phyloP scores from a whole-genome alignment of 2,888 invertebrate genomes.

The Cenopis cana region DNA sequence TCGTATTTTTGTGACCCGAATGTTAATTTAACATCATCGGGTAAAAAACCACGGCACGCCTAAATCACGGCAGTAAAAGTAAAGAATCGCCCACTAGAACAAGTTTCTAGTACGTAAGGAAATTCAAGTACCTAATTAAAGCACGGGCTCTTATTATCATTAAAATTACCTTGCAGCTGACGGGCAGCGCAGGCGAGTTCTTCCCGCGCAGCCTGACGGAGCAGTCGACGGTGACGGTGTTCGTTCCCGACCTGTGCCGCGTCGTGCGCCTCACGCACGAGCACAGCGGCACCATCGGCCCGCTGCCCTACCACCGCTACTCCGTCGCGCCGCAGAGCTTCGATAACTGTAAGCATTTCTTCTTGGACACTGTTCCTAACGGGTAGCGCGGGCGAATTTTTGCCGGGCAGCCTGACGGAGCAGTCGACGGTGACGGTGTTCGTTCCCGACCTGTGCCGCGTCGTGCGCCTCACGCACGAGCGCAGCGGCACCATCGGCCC shows the following conservation, averaged over 20 bases:
- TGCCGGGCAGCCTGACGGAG: constrained; percentile 87
- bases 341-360: constrained; percentile 85
- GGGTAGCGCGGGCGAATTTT: constrained; percentile 93
- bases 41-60: no score
- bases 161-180: constrained; percentile 65
- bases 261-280: constrained; percentile 86
- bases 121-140: no score
- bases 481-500: constrained; percentile 84
- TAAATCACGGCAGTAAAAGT: no score
- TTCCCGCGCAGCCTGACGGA: constrained; percentile 88
- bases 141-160: no score
- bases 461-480: constrained; percentile 86
- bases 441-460: constrained; percentile 91
- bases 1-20: no score
- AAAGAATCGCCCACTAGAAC: no score
- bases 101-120: no score
- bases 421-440: constrained; percentile 83
- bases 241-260: constrained; percentile 91
- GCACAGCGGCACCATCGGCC: constrained; percentile 83
- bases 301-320: constrained; percentile 88
- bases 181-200: constrained; percentile 93
- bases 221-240: constrained; percentile 80
- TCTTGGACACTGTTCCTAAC: constrained; percentile 72
- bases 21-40: no score
- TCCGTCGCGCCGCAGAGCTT: constrained; percentile 87